Conservation (phyloP, 2,113 vertebrate genomes). For the Toxotes chatareus region DNA sequence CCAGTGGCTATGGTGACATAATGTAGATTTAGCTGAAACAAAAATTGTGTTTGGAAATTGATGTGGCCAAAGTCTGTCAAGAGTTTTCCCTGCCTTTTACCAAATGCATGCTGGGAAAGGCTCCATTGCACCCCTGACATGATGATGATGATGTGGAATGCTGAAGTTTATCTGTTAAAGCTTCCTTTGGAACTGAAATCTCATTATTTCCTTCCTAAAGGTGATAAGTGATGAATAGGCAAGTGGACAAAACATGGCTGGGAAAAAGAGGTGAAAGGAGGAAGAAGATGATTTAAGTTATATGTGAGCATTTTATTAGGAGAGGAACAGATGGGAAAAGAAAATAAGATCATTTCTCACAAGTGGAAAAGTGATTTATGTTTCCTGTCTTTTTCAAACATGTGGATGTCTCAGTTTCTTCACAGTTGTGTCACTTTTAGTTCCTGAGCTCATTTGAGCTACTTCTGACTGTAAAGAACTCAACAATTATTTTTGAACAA, state of each 20-base stretch:
- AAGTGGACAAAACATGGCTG: slow-evolving; percentile 12
- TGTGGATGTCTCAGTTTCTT: slow-evolving; percentile 19
- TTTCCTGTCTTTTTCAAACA: not conserved
- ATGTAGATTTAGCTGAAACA: not conserved
- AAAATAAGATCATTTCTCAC: slow-evolving; percentile 10
- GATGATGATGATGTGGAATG: slow-evolving; percentile 7
- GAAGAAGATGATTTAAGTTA: slow-evolving; percentile 26
- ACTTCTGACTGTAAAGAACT: not conserved
- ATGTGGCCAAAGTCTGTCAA: not conserved
- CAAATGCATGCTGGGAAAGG: slow-evolving; percentile 30
- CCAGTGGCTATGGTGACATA: not conserved
- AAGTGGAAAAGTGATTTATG: slow-evolving; percentile 24
- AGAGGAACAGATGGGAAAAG: not conserved
- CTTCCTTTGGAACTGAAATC: slow-evolving; percentile 34
- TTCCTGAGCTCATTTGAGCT: slow-evolving; percentile 13
- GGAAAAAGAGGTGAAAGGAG: not conserved
- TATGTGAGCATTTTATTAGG: slow-evolving; percentile 43
- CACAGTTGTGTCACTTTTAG: slow-evolving; percentile 12
- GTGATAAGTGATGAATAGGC: slow-evolving; percentile 25
- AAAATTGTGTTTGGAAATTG: not conserved
- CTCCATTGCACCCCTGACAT: slow-evolving; percentile 4
- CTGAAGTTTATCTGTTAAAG: slow-evolving; percentile 32
- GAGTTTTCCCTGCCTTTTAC: not conserved
- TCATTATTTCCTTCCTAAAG: slow-evolving; percentile 37
- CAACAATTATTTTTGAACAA: slow-evolving; percentile 18